Evolutionary conservation across 2,797 vertebrate species (phyloP).

Genomic region (Phataginus tetradactyla): DNA sequence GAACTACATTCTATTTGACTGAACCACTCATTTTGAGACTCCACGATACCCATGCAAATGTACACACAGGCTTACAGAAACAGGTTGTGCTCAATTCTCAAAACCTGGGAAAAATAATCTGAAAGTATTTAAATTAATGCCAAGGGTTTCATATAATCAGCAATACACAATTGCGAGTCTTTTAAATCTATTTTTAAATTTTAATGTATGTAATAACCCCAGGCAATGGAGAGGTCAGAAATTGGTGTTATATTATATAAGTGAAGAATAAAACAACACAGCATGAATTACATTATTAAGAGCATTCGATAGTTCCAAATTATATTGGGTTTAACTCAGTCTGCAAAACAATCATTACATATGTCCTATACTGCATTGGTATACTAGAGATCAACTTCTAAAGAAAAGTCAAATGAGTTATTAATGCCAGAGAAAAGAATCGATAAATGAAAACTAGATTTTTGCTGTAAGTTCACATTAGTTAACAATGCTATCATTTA

Average conservation of each 20-base stretch:
- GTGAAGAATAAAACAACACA: background rate
- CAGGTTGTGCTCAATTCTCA: background rate
- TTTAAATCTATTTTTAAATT: slow-evolving; percentile 42
- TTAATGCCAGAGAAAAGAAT: background rate
- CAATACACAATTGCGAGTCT: background rate
- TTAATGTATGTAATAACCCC: background rate
- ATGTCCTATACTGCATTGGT: background rate
- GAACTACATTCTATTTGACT: background rate
- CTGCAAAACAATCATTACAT: slow-evolving; percentile 38
- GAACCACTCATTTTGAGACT: background rate
- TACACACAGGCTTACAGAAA: background rate
- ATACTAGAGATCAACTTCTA: background rate
- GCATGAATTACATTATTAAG: slow-evolving; percentile 32
- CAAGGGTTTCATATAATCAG: background rate
- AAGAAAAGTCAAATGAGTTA: slow-evolving; percentile 50
- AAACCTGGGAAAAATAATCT: background rate
- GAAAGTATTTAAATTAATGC: slow-evolving; percentile 14
- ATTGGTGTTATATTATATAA: background rate
- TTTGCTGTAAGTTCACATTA: slow-evolving; percentile 5
- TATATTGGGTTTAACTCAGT: slow-evolving; percentile 35
- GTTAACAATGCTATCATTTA: slow-evolving; percentile 23
- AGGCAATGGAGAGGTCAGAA: background rate
- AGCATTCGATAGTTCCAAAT: slow-evolving; percentile 30
- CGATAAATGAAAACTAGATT: background rate
- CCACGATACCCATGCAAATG: background rate